Conservation (phyloP, 2,797 vertebrate genomes). For the Alauda arvensis region DNA sequence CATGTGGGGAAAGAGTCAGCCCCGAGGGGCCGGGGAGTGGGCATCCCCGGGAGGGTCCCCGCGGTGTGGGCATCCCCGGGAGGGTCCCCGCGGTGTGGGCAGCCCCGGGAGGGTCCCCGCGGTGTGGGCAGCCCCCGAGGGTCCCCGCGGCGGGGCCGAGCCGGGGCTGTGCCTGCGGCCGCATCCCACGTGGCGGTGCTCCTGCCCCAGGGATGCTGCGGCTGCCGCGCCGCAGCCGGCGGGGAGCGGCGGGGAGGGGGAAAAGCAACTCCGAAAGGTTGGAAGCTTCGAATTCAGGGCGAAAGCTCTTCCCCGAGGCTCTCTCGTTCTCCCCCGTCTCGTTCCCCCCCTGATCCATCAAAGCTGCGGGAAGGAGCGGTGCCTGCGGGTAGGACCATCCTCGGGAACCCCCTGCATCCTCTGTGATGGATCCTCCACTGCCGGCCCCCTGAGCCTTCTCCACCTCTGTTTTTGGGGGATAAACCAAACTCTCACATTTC, state of each 20-base stretch:
- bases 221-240: not conserved
- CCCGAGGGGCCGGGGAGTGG: not conserved
- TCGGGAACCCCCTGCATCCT: not conserved
- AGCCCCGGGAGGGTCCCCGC: not conserved
- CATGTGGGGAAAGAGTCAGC: accelerated
- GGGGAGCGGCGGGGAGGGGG: not conserved
- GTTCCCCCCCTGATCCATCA: accelerated
- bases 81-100: not conserved
- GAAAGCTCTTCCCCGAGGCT: not conserved
- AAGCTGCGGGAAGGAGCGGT: not conserved
- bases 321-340: accelerated
- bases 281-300: accelerated
- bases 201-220: conserved; percentile 35
- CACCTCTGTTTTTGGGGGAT: not conserved
- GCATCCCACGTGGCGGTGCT: conserved; percentile 44
- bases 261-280: accelerated
- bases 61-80: too few species aligned
- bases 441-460: not conserved
- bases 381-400: not conserved
- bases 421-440: not conserved
- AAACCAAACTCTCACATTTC: not conserved
- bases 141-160: not conserved
- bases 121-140: not conserved
- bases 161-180: conserved; percentile 34
- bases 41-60: not conserved